These are phyloP conservation scores for Standfussiana lucernea DNA, from an alignment of 2,888 invertebrate genomes.

Conservation along the genomic window DNA sequence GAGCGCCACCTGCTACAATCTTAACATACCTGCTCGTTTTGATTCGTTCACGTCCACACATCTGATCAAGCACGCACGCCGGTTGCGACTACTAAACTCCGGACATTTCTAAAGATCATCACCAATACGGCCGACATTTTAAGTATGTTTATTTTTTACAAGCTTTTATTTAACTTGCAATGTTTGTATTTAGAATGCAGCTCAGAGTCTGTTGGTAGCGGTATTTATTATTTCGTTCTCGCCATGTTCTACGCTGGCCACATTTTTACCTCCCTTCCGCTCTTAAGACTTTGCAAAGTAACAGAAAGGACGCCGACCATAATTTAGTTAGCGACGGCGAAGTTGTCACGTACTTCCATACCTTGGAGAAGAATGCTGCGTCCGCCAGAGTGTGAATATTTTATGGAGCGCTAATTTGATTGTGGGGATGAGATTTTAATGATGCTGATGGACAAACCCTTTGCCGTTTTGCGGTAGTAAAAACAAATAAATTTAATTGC, in stretches of 20 bases:
- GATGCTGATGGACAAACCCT: no score
- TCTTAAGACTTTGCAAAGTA: slow-evolving; percentile 51
- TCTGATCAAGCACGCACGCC: neutral
- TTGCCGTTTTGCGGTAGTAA: no score
- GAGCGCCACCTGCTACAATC: neutral
- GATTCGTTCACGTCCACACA: neutral
- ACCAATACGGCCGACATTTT: neutral
- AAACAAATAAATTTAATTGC: no score
- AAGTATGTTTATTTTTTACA: neutral
- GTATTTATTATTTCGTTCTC: slow-evolving; percentile 26
- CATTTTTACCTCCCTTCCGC: slow-evolving; percentile 53
- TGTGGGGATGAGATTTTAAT: neutral
- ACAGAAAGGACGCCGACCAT: slow-evolving; percentile 68
- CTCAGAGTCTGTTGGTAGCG: neutral
- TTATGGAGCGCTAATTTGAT: slow-evolving; percentile 15
- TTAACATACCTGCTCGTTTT: neutral
- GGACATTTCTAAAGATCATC: neutral
- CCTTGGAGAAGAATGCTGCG: slow-evolving; percentile 69
- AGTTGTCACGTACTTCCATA: slow-evolving; percentile 73
- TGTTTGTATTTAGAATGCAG: neutral
- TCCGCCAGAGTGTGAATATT: slow-evolving; percentile 10
- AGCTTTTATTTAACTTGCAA: neutral
- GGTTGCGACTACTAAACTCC: neutral
- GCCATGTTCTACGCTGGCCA: slow-evolving; percentile 1
- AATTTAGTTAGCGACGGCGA: slow-evolving; percentile 74